Evolutionary conservation across 1,140 invertebrate genomes (phyloP).

Genomic region (Drosophila albomicans): DNA sequence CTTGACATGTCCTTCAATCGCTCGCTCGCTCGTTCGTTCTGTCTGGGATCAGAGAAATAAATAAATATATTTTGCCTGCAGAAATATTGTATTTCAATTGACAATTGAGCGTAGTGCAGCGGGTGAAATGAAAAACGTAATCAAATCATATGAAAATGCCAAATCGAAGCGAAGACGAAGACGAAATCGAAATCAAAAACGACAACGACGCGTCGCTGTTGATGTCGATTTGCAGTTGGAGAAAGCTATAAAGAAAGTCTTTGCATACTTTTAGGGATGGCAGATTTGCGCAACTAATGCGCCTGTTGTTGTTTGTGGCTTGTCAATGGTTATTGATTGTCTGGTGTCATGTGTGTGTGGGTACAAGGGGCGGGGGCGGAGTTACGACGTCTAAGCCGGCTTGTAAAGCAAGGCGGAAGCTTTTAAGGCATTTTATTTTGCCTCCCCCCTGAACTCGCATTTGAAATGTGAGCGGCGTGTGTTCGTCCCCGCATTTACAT

Average conservation of each 20-base stretch:
- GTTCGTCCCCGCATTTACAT: slow-evolving; percentile 30
- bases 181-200: slow-evolving; percentile 35
- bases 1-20: slow-evolving; percentile 3
- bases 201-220: slow-evolving; percentile 22
- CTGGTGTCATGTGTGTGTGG: slow-evolving; percentile 75
- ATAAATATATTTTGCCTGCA: slow-evolving; percentile 47
- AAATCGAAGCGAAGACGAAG: slow-evolving; percentile 46
- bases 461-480: slow-evolving; percentile 58
- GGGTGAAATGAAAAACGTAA: slow-evolving; percentile 69
- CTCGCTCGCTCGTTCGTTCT: slow-evolving; percentile 6
- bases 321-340: slow-evolving; percentile 80
- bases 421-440: slow-evolving; percentile 65
- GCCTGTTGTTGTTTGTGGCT: slow-evolving; percentile 65
- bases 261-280: slow-evolving; percentile 61
- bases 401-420: slow-evolving; percentile 65
- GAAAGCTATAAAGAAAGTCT: slow-evolving; percentile 48
- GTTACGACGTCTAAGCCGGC: slow-evolving; percentile 32
- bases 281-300: slow-evolving; percentile 72
- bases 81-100: slow-evolving; percentile 77
- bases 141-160: slow-evolving; percentile 75
- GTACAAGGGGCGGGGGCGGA: slow-evolving; percentile 12
- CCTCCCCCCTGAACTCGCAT: slow-evolving; percentile 15
- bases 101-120: slow-evolving; percentile 66
- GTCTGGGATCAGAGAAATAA: slow-evolving; percentile 23
- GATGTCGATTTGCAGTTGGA: slow-evolving; percentile 64